Evolutionary conservation across 2,888 invertebrate genomes (phyloP), one percentile per base, ranked within the genome.

Genomic region (Andrena flavipes): DNA sequence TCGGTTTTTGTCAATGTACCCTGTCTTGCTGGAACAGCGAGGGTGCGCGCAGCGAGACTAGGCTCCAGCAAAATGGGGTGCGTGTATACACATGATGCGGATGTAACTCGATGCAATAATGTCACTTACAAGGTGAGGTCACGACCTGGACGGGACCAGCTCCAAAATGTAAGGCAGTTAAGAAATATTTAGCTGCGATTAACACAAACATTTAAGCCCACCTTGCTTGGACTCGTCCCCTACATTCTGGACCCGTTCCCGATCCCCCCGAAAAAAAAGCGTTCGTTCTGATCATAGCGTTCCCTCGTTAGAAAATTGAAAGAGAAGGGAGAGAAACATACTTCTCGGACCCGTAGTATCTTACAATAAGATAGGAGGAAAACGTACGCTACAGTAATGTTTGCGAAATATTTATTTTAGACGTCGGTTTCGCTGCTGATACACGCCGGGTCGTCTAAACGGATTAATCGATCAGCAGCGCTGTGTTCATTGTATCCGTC

Each of bases 331-430:
- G 26, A 62, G 29, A 72, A 90, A 90, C 89, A 86, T 88, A 77
- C 71, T 89, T 83, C 84, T 90, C 82, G 81, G 72, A 84, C 86
- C 85, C 86, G 91, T 91, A 89, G 80, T 91, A 91, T 91, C 89
- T 91, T 92, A 93, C 91, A 93, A 89, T 91, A 84, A 90, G 88
- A 42, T 91, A 91, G 82, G 78, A 82, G 91, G 56, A 88, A 90
- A 90, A 86, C 77, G 84, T 90, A 89, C 84, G 86, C 89, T 91
- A 89, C 33, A 86, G 86, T 92, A 89, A 91, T 88, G 90, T 88
- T 90, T 70, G 85, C 62, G 83, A 87, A 90, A 89, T 89, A 90
- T 91, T 91, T 89, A 82, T 90, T 87, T 88, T 90, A 90, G 88
- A 84, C 70, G 84, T 82, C 87, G 82, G 82, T 62, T 82, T 73